Base-by-base conservation (phyloP, 2,888 invertebrate species). In the Ichneumoninae sp. region DNA sequence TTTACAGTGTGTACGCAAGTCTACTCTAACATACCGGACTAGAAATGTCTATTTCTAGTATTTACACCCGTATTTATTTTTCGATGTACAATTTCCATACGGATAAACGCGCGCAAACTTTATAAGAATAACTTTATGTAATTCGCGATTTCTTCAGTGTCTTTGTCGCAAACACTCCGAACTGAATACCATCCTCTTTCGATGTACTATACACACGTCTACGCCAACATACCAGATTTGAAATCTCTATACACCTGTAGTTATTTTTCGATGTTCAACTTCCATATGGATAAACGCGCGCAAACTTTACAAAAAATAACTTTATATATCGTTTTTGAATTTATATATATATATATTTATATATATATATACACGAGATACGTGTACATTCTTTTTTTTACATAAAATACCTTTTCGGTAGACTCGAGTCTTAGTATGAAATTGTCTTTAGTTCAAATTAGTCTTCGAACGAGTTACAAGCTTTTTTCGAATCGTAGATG, bases 161-260 rank as follows among this genome's bases (percentile, higher is more conserved):
- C 60, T 70, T 63, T 50, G 16, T 22, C 57, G 22, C 50, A 10
- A 33, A 65, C 70, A 81, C 84, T 84, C 77, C 74, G 77, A 81
- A 81, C 65, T 84, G 78, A 85, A 74, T 65, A 50, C 19, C 65
- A 40, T 77, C 81, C 70, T 81, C 47, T 85, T 81, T 85, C 74
- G 70, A 84, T 78, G 26, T 57, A 52, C 33, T 78, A 54, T 57
- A 74, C 50, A 71, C 65, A 73, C 36, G 65, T 73, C 16, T 57
- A 78, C 54, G 60, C 75, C 50, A 80, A 78, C 54, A 74, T 78
- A 69, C 52, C 60, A 26, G 68, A 84, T 40, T 47, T 22, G 47
- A 77, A 82, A 69, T 73, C 44, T 74, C 65, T 33, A 33, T 33
- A 81, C 68, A 78, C 70, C 26, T 26, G 68, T 79, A 68, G 66